Percentiles rank a stretch among this genome's conserved stretches.
Evolutionary conservation across 2,888 invertebrate species (phyloP).

Genomic region (Ethmia dodecea): DNA sequence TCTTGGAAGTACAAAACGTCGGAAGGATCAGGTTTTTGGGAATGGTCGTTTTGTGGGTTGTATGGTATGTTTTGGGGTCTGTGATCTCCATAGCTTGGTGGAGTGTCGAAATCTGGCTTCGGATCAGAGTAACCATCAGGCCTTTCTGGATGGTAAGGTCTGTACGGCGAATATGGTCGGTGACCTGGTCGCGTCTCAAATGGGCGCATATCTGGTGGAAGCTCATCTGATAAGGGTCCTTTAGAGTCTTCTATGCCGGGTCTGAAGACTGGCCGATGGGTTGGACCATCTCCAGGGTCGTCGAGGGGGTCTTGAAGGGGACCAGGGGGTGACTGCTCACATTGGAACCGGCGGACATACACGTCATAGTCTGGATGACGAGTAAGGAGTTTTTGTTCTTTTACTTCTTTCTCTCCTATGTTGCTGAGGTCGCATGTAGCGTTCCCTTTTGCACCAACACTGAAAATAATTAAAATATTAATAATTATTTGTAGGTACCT

Average conservation of each 20-base stretch:
- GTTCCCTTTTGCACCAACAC: conserved; percentile 70
- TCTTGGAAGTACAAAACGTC: conserved; percentile 51
- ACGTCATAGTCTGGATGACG: conserved; percentile 64
- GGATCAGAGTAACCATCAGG: conserved; percentile 49
- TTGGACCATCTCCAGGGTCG: conserved; percentile 37
- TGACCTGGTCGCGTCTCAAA: conserved; percentile 29
- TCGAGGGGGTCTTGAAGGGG: conserved; percentile 49
- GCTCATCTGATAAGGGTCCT: conserved; percentile 44
- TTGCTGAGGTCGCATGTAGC: conserved; percentile 63
- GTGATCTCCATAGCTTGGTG: conserved; percentile 54
- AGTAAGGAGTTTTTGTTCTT: conserved; percentile 41
- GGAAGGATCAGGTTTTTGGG: conserved; percentile 37
- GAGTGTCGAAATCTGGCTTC: conserved; percentile 43
- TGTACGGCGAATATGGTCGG: conserved; percentile 26
- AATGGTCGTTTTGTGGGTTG: conserved; percentile 30
- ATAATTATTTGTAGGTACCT: too few relatives aligned
- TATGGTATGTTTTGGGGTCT: conserved; percentile 53
- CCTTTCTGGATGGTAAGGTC: conserved; percentile 38
- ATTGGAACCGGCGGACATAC: conserved; percentile 54
- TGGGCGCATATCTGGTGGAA: conserved; percentile 34
- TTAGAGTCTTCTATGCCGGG: conserved; percentile 52
- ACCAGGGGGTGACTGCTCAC: conserved; percentile 58
- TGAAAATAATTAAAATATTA: too few relatives aligned
- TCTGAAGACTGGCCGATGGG: conserved; percentile 53
- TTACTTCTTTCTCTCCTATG: conserved; percentile 48